Evolutionary conservation across 2,888 invertebrate species (phyloP), one percentile per base, ranked within the genome.

Genomic region (Acrobasis suavella): DNA sequence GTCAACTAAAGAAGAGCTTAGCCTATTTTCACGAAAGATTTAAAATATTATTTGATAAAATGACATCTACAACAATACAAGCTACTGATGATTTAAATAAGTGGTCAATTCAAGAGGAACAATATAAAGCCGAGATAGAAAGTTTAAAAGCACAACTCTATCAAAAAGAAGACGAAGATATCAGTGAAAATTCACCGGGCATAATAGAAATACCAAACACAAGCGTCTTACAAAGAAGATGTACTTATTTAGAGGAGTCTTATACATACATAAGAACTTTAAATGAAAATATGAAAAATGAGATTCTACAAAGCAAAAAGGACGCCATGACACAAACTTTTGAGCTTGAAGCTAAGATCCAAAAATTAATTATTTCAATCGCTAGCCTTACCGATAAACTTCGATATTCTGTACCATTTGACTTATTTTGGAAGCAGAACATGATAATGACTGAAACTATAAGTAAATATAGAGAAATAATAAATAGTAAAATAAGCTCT

Each of bases 391-490:
- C 87, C 46, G 93, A 93, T 67, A 93, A 87, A 75, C 72, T 94
- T 56, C 83, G 91, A 5, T 85, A 82, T 67, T 91, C 89, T 15
- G 81, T 95, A 51, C 86, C 93, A 55, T 73, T 86, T 14, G 84
- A 91, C 5, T 71, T 89, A 39, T 93, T 93, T 78, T 88, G 91
- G 76, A 93, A 94, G 71, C 84, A 94, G 70, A 93, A 93, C 77
- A 83, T 86, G 54, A 83, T 88, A 59, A 82, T 94, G 51, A 93
- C 93, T 66, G 90, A 93, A 63, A 72, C 87, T n/a, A 80, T 85
- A 2, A 74, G 89, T 16, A 95, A 95, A 74, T 92, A 94, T 69
- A 83, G 94, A 71, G 85, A 85, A 67, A 63, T 88, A 15, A 60
- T 93, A n/a, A 81, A 87, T 66, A 60, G 65, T 9, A 75, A 80